Evolutionary conservation across 2,888 invertebrate species (phyloP), one percentile per base, ranked within the genome.

Genomic region (Epirrhoe tristata): DNA sequence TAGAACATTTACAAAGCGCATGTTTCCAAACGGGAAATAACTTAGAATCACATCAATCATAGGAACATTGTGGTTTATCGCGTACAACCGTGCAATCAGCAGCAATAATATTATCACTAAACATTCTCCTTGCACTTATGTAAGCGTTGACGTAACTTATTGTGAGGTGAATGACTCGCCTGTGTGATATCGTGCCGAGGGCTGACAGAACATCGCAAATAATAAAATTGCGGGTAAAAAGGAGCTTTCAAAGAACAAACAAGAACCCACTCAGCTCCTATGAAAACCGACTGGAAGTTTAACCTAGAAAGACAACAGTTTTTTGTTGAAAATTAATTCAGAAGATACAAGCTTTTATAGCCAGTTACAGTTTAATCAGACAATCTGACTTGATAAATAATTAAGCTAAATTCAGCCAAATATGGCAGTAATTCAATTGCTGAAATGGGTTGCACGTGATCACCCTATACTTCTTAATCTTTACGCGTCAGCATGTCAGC

Each of bases 151-250:
- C 70, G 69, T 57, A 60, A 66, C 48, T 48, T 58, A 66, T 16
- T 48, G 36, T 43, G 55, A 69, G 73, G 71, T 69, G 70, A 70
- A 70, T 58, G 72, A 74, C 71, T 70, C 14, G 56, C 50, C 53
- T 62, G 50, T 63, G 58, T 43, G 62, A 62, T 69, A 53, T n/a
- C 58, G 57, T 43, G 60, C 50, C 34, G 62, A 46, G 53, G 53
- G 32, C 61, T 50, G 53, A 10, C 60, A 50, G 63, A 32, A 48
- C 58, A 56, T 32, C 8, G 43, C 52, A 50, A 55, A 61, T 34
- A 34, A 12, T 53, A 52, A 48, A 48, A 48, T 7, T 48, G 48
- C 14, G 14, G 16, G 48, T 48, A 48, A 16, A 46, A 14, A 16
- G 48, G 12, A 43, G 48, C 48, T 6, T 14, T 48, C 16, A 16